Evolutionary conservation across 2,113 vertebrate species (phyloP).

Genomic region (Formicarius rufipectus): DNA sequence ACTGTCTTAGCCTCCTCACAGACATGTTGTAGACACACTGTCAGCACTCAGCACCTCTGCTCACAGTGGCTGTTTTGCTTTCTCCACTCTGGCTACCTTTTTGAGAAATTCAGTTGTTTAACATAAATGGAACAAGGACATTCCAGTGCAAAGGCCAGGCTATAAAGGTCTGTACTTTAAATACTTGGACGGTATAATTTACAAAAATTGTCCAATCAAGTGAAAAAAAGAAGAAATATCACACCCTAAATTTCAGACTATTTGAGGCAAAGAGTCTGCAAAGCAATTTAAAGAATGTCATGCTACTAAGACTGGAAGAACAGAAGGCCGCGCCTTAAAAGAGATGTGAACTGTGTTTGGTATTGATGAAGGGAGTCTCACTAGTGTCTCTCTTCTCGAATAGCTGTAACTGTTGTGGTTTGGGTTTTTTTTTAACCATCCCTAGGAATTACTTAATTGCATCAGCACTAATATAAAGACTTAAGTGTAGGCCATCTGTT

Average conservation of each 20-base stretch:
- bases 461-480: background rate
- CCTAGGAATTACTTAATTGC: background rate
- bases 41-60: background rate
- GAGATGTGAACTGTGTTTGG: background rate
- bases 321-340: background rate
- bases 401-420: background rate
- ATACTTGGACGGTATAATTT: background rate
- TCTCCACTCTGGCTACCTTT: background rate
- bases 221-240: background rate
- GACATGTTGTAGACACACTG: background rate
- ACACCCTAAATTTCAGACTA: background rate
- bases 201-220: background rate
- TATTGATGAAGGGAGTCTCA: background rate
- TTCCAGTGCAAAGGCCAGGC: background rate
- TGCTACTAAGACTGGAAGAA: background rate
- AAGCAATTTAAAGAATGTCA: background rate
- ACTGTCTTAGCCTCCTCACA: background rate
- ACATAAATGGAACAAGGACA: background rate
- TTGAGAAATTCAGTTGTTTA: background rate
- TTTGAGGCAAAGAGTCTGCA: background rate
- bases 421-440: background rate
- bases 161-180: background rate
- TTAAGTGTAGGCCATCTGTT: background rate
- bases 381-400: background rate
- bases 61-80: background rate